These are phyloP conservation scores for Ellobius talpinus DNA, from an alignment of 2,113 vertebrate genomes.

Conservation along the genomic window DNA sequence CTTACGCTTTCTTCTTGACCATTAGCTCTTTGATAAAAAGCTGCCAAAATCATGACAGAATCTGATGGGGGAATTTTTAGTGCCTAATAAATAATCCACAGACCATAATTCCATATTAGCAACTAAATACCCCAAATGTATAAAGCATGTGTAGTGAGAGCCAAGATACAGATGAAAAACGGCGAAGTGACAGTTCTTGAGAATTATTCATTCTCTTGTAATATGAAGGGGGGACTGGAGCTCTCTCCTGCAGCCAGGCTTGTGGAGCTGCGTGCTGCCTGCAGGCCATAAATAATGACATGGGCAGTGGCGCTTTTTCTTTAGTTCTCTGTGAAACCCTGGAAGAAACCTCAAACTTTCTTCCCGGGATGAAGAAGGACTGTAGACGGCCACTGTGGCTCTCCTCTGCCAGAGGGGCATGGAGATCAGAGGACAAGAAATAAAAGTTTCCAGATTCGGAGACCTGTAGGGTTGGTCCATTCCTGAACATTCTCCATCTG, in stretches of 20 bases:
- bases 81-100: constrained; percentile 57
- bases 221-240: constrained; percentile 3
- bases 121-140: constrained; percentile 52
- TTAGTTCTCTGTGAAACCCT: constrained; percentile 58
- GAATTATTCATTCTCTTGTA: constrained; percentile 63
- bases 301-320: constrained; percentile 59
- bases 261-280: constrained; percentile 36
- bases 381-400: neutral
- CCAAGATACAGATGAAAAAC: constrained; percentile 48
- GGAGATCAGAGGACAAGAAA: neutral
- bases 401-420: neutral
- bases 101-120: constrained; percentile 62
- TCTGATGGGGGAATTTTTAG: constrained; percentile 71
- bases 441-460: neutral
- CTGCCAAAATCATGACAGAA: constrained; percentile 52
- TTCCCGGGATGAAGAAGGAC: neutral
- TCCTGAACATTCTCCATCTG: neutral
- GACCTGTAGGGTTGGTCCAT: neutral
- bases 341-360: constrained; percentile 20
- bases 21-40: constrained; percentile 55
- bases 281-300: constrained; percentile 57
- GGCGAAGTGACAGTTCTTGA: constrained; percentile 61
- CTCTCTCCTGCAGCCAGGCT: constrained; percentile 39
- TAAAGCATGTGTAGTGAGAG: constrained; percentile 53
- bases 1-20: constrained; percentile 28